Base-by-base conservation (phyloP, 2,113 vertebrate genomes). In the Erythrocercus mccallii region DNA sequence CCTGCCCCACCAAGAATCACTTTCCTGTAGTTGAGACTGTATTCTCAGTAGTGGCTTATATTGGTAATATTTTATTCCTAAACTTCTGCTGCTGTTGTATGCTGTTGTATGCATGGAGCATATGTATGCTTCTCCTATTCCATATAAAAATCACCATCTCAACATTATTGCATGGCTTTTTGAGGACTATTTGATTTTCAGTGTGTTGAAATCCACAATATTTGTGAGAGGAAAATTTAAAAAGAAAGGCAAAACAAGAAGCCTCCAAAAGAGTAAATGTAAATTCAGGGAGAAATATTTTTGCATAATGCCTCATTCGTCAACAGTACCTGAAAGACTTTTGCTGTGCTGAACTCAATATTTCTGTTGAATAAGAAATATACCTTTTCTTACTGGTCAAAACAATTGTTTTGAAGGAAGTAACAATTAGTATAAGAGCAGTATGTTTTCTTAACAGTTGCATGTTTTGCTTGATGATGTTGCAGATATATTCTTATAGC, bases 161-260 rank as follows among this genome's bases (percentile, higher is more conserved):
- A 56, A 22, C 5, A 58, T 62, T 76, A 33, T 19, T 79, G 23
- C 2, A 3, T 33, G 23, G 56, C 2, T 1, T 90, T 79, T 66
- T 30, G 18, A 66, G 4, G 37, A 12, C 23, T 74, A 23, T 58
- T 81, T 71, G 20, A 47, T 45, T 68, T 87, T 56, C 15, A 30
- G 3, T 48, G 4, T 57, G 12, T 66, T 88, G 50, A 86, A 94
- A 88, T 37, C 10, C 45, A 81, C 24, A 16, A 33, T 4, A 33
- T 40, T 57, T 80, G 20, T 69, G n/a, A 71, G 21, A 48, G 4
- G 2, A 18, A 5, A 35, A 28, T 40, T 64, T 2, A 30, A 42
- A 7, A 15, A 37, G 2, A 25, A 28, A 10, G 24, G 0, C 5
- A 22, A 68, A 35, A 16, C 2, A 57, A 44, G 9, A 54, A 53